Evolutionary conservation across 2,888 invertebrate genomes (phyloP).

Genomic region (Macaria notata): DNA sequence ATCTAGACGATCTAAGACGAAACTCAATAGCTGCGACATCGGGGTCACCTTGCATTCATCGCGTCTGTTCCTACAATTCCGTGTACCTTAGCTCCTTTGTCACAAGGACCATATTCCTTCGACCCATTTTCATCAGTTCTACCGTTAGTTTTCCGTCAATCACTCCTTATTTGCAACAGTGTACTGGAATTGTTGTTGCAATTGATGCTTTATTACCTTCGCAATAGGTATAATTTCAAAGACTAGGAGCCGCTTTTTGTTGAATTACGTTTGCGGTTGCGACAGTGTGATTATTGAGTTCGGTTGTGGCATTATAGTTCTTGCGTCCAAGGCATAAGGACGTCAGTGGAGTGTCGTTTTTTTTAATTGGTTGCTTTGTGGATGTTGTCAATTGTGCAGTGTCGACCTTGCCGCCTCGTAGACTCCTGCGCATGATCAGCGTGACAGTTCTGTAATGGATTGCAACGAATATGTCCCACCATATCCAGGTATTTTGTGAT

Average conservation of each 20-base stretch:
- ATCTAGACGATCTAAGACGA: constrained; percentile 45
- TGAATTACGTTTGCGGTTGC: constrained; percentile 42
- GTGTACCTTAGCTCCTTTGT: constrained; percentile 31
- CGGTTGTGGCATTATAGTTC: constrained; percentile 39
- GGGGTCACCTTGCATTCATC: constrained; percentile 66
- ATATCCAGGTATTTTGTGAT: constrained; percentile 55
- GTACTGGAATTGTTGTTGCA: constrained; percentile 38
- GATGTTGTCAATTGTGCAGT: constrained; percentile 56
- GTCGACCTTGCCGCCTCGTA: constrained; percentile 67
- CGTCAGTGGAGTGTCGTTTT: constrained; percentile 34
- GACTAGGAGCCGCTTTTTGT: constrained; percentile 32
- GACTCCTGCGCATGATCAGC: constrained; percentile 64
- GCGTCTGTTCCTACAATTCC: constrained; percentile 38
- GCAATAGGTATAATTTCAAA: constrained; percentile 42
- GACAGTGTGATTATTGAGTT: constrained; percentile 35
- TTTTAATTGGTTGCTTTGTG: constrained; percentile 38
- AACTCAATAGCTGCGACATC: constrained; percentile 53
- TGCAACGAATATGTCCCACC: constrained; percentile 52
- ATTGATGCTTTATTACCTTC: constrained; percentile 45
- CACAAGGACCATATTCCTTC: constrained; percentile 51
- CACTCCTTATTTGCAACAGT: constrained; percentile 52
- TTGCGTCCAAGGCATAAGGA: constrained; percentile 48
- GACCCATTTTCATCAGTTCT: constrained; percentile 43
- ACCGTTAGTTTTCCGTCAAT: constrained; percentile 63
- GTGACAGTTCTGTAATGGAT: constrained; percentile 69